Evolutionary conservation across 2,113 vertebrate species (phyloP).

Genomic region (Phaethornis superciliosus): DNA sequence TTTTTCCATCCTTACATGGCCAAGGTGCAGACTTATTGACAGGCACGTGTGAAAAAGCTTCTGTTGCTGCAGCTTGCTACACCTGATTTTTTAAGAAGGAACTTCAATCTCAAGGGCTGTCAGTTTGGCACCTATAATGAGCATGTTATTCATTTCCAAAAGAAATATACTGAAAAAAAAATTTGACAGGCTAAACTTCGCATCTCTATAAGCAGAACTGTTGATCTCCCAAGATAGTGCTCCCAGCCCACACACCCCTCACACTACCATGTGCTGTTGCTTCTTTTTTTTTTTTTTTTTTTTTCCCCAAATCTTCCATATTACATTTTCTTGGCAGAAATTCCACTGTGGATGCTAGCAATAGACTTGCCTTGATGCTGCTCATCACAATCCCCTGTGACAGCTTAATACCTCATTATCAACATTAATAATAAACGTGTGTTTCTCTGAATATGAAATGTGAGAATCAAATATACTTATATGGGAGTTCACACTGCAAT

Average conservation of each 20-base stretch:
- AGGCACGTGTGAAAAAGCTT: background rate
- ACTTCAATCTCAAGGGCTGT: slow-evolving; percentile 17
- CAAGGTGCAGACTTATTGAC: background rate
- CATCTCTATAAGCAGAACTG: slow-evolving; percentile 36
- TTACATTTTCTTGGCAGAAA: slow-evolving; percentile 38
- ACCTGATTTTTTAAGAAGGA: slow-evolving; percentile 2
- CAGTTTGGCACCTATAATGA: slow-evolving; percentile 34
- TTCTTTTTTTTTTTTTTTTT: background rate
- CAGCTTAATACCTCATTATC: slow-evolving; percentile 66
- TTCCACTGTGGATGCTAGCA: slow-evolving; percentile 42
- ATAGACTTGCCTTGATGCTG: slow-evolving; percentile 28
- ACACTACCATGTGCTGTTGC: background rate
- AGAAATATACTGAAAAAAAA: slow-evolving; percentile 24
- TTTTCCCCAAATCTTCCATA: background rate
- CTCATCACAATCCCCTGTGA: slow-evolving; percentile 21
- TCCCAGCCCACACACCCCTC: slow-evolving; percentile 36
- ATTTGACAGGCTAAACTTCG: slow-evolving; percentile 43
- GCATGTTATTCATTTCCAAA: slow-evolving; percentile 31
- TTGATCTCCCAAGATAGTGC: slow-evolving; percentile 43
- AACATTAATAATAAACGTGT: slow-evolving; percentile 38
- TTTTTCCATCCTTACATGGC: background rate
- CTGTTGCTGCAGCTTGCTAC: background rate
- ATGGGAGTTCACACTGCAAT: background rate
- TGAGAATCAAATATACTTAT: background rate
- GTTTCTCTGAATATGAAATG: slow-evolving; percentile 31